Evolutionary conservation across 2,888 invertebrate species (phyloP), one percentile per base, ranked within the genome.

Genomic region (Gandaritis pyraliata): DNA sequence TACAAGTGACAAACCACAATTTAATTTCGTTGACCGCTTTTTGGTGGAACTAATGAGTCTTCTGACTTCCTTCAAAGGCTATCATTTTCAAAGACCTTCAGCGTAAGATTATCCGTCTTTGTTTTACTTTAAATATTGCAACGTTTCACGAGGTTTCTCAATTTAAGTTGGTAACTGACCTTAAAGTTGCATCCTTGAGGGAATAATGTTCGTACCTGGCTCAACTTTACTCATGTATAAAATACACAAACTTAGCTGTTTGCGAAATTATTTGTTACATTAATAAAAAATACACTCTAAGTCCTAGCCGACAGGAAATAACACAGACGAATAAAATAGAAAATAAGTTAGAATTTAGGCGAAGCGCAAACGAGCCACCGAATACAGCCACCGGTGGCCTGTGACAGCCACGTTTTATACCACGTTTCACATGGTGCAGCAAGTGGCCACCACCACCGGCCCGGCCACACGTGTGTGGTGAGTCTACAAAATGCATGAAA

Each of bases 161-260:
- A 38, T 60, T 36, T 50, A 47, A 11, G 60, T 55, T 43, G 23
- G 54, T 8, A 13, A 38, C 49, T 50, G 60, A 45, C 60, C 54
- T 55, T 50, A 45, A n/a, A 45, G 36, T 23, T 49, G 5, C 33
- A 57, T 43, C 57, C 61, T 57, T 61, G 57, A 52, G 50, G 38
- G 18, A 51, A 41, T 54, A 29, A 45, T 45, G n/a, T 18, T 16
- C 8, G 43, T 41, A 41, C 58, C 52, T 58, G 53, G 45, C 18
- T 36, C 10, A 36, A 38, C 45, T 12, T 48, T 23, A 16, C 13
- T 49, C 49, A 45, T 57, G 57, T 43, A 45, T 47, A 15, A 30
- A 57, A 48, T 47, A 61, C 41, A 45, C 41, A 45, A 56, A 15
- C 12, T 43, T 15, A 3, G 15, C 41, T 43, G 15, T 13, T 23